Conservation (phyloP, 1,140 invertebrate species). For the Agrilus planipennis region DNA sequence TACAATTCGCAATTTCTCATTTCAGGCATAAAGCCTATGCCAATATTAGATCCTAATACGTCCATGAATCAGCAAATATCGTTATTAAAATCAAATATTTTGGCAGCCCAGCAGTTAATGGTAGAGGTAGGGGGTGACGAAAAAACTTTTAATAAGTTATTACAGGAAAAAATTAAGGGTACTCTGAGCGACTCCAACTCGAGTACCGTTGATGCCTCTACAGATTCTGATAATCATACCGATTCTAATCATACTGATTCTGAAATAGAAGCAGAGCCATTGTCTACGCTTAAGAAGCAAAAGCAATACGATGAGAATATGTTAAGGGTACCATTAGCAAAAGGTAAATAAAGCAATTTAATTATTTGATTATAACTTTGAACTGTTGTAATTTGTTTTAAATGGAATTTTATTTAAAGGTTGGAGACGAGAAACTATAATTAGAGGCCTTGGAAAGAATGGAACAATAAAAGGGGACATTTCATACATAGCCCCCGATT, state of each 20-base stretch:
- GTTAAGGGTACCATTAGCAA: slow-evolving; percentile 58
- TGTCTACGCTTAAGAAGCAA: slow-evolving; percentile 32
- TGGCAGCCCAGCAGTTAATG: slow-evolving; percentile 43
- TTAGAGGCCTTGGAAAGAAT: slow-evolving; percentile 67
- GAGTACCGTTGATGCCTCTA: slow-evolving; percentile 38
- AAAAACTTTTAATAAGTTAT: slow-evolving; percentile 31
- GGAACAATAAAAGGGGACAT: slow-evolving; percentile 73
- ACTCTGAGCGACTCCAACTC: slow-evolving; percentile 36
- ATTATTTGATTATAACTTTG: neutral
- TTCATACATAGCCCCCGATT: slow-evolving; percentile 75
- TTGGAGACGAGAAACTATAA: slow-evolving; percentile 83
- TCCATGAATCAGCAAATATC: slow-evolving; percentile 47
- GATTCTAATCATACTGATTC: slow-evolving; percentile 39
- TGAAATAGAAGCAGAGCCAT: slow-evolving; percentile 31
- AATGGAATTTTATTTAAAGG: slow-evolving; percentile 28
- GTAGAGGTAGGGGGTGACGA: slow-evolving; percentile 39
- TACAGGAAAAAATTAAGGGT: slow-evolving; percentile 41
- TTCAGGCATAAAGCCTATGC: slow-evolving; percentile 44
- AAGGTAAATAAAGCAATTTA: slow-evolving; percentile 17
- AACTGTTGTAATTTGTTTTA: neutral
- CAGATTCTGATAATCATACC: slow-evolving; percentile 41
- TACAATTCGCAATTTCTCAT: too few relatives aligned
- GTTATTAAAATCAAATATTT: slow-evolving; percentile 45
- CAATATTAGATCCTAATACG: slow-evolving; percentile 41
- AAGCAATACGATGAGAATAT: slow-evolving; percentile 45